These are phyloP conservation scores for Heteromurus nitidus DNA, from an alignment of 2,888 invertebrate species.

Conservation along the genomic window DNA sequence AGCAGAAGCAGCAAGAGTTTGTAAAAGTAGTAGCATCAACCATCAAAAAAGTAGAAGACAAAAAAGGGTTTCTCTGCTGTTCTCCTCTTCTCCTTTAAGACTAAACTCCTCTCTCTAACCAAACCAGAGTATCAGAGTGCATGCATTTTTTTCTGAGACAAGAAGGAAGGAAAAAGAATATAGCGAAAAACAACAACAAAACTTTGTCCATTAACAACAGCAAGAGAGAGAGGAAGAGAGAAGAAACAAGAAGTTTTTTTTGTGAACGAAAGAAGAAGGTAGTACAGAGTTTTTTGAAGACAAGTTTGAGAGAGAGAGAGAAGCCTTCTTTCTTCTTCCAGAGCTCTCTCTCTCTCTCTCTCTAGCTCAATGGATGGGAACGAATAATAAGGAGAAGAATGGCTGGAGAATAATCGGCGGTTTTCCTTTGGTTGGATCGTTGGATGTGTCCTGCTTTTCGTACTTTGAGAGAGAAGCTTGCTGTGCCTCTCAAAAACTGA, in stretches of 20 bases:
- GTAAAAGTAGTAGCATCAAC: conserved; percentile 3
- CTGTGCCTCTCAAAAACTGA: conserved; percentile 4
- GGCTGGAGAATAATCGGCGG: conserved; percentile 3
- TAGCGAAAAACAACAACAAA: conserved; percentile 26
- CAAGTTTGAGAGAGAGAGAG: background rate
- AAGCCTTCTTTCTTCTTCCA: background rate
- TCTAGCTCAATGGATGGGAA: background rate
- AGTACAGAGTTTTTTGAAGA: conserved; percentile 1
- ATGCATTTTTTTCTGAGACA: background rate
- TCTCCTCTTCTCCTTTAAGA: too few relatives aligned
- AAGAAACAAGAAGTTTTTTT: background rate
- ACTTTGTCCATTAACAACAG: conserved; percentile 47
- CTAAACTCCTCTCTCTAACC: background rate
- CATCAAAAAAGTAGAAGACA: background rate
- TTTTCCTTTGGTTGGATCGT: background rate
- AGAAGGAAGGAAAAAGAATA: background rate
- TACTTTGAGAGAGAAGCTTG: too few relatives aligned
- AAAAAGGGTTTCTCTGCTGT: too few relatives aligned
- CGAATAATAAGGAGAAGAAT: background rate
- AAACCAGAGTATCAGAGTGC: background rate
- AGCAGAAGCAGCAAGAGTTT: conserved; percentile 6
- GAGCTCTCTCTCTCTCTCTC: background rate
- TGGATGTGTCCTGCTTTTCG: conserved; percentile 19
- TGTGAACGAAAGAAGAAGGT: background rate
- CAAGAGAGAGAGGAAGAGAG: background rate